phyloP scores from a whole-genome alignment of 1,140 invertebrate species.

The Heliconius melpomene region DNA sequence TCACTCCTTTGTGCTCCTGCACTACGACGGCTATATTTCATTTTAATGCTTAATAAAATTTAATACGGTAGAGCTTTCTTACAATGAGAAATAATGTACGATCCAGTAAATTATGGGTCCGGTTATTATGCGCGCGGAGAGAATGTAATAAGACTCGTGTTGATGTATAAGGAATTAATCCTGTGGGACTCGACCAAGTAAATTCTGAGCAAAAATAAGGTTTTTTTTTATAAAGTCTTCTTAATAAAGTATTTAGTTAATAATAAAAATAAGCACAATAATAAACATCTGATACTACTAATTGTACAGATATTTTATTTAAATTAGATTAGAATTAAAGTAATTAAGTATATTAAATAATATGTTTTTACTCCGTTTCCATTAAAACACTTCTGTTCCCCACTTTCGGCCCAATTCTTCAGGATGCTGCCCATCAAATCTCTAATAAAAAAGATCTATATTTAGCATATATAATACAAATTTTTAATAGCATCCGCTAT shows the following conservation, averaged over 20 bases:
- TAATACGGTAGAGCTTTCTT: constrained; percentile 10
- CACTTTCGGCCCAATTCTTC: too few relatives aligned
- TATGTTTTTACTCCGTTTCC: too few relatives aligned
- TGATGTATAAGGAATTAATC: constrained; percentile 27
- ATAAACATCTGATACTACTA: background rate
- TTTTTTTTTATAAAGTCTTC: background rate
- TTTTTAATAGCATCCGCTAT: background rate
- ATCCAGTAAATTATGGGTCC: constrained; percentile 16
- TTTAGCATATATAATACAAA: background rate
- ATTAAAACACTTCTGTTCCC: too few relatives aligned
- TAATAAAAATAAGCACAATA: background rate
- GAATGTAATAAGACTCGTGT: constrained; percentile 22
- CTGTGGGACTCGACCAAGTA: background rate
- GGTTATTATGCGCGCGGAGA: constrained; percentile 11
- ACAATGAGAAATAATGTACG: constrained; percentile 12
- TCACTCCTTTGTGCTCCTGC: too few relatives aligned
- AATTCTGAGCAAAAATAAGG: background rate
- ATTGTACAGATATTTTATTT: too few relatives aligned
- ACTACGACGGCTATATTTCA: background rate
- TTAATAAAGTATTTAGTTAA: background rate
- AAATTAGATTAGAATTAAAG: too few relatives aligned
- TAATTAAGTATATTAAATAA: too few relatives aligned
- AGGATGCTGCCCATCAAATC: too few relatives aligned
- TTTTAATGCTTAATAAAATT: constrained; percentile 16
- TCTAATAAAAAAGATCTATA: too few relatives aligned